Evolutionary conservation across 2,888 invertebrate genomes (phyloP), one percentile per base, ranked within the genome.

Genomic region (Philereme transversata): DNA sequence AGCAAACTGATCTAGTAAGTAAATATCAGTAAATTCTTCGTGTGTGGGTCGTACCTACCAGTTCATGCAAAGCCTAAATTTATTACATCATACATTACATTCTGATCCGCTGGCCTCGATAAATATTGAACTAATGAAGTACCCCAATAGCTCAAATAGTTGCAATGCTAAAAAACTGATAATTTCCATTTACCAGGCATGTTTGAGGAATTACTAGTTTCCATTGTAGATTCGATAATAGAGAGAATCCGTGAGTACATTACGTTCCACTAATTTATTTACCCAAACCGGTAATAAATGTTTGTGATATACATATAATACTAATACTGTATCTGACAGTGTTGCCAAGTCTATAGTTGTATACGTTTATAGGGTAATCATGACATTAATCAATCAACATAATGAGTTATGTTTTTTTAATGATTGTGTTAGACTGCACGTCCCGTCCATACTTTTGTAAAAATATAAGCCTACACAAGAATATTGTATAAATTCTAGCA

Each of bases 231-330:
- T 40, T 6, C 8, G 40, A 46, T 46, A 33, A 38, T 38, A 51
- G 46, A 51, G 22, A 45, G 40, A 7, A 38, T 45, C 40, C 51
- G 46, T 41, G 45, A 40, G 41, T 57, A 8, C 8, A 6, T 22
- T 46, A 7, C 6, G 57, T 47, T 57, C 47, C n/a, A 47, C 34
- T 8, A 11, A 51, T 46, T 51, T 22, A 58, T 52, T 57, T 46
- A 35, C 51, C 47, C 43, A 47, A 56, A 47, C 41, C n/a, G 47
- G 22, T 36, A 52, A 1, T 22, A 10, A 9, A 41, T 58, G 47
- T 51, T 57, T 46, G 41, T 51, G 57, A 52, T 51, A 57, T 47
- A n/a, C n/a, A n/a, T n/a, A n/a, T n/a, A n/a, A n/a, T n/a, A n/a
- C 47, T 57, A 51, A 51, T 57, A 50, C 57, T 44, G 50, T 50